phyloP scores from a whole-genome alignment of 2,113 vertebrate genomes.

The Butastur rufipennis region DNA sequence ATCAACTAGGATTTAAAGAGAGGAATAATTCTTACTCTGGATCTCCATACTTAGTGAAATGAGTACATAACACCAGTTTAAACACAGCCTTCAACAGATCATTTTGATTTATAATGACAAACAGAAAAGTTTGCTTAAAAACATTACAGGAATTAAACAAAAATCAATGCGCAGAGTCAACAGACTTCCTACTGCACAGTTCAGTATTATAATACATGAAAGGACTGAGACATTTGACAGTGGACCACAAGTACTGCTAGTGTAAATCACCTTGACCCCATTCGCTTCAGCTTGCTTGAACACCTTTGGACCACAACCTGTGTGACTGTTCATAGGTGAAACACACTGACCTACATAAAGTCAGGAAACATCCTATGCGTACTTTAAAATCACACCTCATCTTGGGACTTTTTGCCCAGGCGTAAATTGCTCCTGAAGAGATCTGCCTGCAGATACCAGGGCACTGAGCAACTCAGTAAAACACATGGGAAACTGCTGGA shows the following conservation, averaged over 20 bases:
- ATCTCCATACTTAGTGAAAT: neutral
- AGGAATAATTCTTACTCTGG: neutral
- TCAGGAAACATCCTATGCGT: neutral
- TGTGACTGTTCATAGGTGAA: neutral
- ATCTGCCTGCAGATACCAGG: slow-evolving; percentile 23
- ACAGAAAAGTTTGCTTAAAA: neutral
- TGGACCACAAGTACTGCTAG: neutral
- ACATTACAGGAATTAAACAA: neutral
- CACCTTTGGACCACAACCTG: neutral
- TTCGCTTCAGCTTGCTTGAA: neutral
- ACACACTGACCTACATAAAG: neutral
- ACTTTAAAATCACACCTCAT: neutral
- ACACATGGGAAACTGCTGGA: neutral
- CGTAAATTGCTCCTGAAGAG: neutral
- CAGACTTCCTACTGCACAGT: neutral
- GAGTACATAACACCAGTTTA: neutral
- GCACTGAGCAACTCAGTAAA: neutral
- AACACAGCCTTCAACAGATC: neutral
- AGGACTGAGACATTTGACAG: neutral
- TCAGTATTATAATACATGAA: neutral
- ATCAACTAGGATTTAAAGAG: neutral
- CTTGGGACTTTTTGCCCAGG: neutral
- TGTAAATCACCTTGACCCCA: neutral
- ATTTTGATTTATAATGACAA: neutral
- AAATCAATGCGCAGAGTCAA: neutral